These are phyloP conservation scores for Tachysurus fulvidraco DNA, from an alignment of 2,113 vertebrate genomes.

Conservation along the genomic window DNA sequence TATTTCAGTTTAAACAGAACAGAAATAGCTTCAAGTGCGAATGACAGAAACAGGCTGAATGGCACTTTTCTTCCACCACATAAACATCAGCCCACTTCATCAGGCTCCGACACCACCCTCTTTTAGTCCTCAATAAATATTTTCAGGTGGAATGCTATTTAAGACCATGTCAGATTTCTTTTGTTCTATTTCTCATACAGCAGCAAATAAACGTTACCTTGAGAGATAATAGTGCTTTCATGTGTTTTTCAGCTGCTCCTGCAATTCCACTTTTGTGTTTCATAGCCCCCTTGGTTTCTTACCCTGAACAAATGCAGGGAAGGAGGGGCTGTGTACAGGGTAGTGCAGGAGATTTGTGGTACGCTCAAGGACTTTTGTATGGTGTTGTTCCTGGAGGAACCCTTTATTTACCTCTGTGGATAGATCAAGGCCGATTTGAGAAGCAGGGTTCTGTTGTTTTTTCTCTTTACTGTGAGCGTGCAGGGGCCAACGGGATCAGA, in stretches of 20 bases:
- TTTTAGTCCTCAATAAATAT: constrained; percentile 48
- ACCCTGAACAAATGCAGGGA: constrained; percentile 43
- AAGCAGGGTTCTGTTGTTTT: constrained; percentile 41
- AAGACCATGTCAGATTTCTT: constrained; percentile 35
- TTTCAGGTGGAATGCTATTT: constrained; percentile 48
- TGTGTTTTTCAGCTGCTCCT: constrained; percentile 42
- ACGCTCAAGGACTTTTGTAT: constrained; percentile 54
- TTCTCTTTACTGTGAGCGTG: constrained; percentile 38
- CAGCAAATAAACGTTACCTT: constrained; percentile 50
- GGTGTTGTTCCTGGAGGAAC: constrained; percentile 49
- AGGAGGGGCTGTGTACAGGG: constrained; percentile 40
- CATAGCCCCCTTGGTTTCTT: constrained; percentile 39
- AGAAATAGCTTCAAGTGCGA: constrained; percentile 10
- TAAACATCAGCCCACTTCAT: constrained; percentile 45
- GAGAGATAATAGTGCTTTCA: constrained; percentile 50
- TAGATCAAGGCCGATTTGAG: constrained; percentile 54
- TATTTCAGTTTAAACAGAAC: constrained; percentile 15
- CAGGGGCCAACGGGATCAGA: constrained; percentile 42
- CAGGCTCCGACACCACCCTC: constrained; percentile 32
- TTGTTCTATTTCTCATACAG: constrained; percentile 23
- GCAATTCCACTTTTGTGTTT: constrained; percentile 49
- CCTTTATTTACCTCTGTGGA: constrained; percentile 51
- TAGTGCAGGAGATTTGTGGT: constrained; percentile 48
- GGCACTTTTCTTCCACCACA: constrained; percentile 23
- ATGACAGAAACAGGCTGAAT: constrained; percentile 36